A percentile compares a stretch with the other conserved stretches of the same genome.
These are phyloP conservation scores for Drosophila niveifrons DNA, from an alignment of 2,888 invertebrate genomes.

Conservation along the genomic window DNA sequence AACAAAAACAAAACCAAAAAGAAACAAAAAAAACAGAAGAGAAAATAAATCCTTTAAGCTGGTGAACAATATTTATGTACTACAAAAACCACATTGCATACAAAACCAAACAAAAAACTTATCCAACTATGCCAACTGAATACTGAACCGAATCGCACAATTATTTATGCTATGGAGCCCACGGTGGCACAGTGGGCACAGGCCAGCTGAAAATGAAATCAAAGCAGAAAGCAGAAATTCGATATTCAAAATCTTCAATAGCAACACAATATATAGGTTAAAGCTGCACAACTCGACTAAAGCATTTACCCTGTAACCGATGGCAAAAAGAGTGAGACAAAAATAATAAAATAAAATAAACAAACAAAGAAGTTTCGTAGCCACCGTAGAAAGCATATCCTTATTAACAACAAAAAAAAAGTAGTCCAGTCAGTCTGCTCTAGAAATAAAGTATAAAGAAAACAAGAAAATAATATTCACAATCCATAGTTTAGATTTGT, in stretches of 20 bases:
- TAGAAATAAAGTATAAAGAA: background rate
- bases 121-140: constrained; percentile 14
- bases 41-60: constrained; percentile 17
- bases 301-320: constrained; percentile 7
- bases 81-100: background rate
- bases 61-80: constrained; percentile 23
- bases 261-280: constrained; percentile 2
- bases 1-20: background rate
- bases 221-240: constrained; percentile 20
- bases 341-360: background rate
- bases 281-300: background rate
- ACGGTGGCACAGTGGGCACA: constrained; percentile 47
- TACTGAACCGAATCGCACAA: constrained; percentile 19
- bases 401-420: background rate
- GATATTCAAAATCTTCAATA: constrained; percentile 36
- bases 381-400: constrained; percentile 1
- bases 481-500: too few species aligned
- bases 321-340: background rate
- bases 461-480: background rate
- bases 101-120: background rate
- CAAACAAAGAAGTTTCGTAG: background rate
- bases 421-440: constrained; percentile 1
- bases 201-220: constrained; percentile 23
- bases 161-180: constrained; percentile 4
- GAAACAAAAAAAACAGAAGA: background rate